These are phyloP conservation scores for Ernsta delagoae DNA, from an alignment of 2,888 invertebrate genomes.

Conservation along the genomic window DNA sequence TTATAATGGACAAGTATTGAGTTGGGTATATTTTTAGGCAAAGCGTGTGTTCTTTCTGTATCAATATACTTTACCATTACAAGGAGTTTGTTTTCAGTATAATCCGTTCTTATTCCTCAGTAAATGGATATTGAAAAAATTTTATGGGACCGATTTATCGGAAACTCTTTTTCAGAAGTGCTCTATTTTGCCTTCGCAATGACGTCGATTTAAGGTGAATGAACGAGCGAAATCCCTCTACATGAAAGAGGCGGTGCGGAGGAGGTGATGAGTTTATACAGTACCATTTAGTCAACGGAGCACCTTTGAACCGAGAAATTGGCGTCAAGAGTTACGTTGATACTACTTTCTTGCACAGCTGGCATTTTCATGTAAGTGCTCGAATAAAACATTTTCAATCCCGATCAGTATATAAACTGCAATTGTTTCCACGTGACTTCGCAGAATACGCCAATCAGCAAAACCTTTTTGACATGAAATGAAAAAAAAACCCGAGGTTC, in stretches of 20 bases:
- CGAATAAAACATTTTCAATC: slow-evolving; percentile 31
- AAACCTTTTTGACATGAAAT: neutral
- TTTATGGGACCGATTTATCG: slow-evolving; percentile 77
- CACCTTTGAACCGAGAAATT: slow-evolving; percentile 76
- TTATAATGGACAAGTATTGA: slow-evolving; percentile 2
- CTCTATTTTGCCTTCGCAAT: slow-evolving; percentile 80
- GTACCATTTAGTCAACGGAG: slow-evolving; percentile 76
- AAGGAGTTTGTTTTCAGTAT: slow-evolving; percentile 73
- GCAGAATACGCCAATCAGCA: neutral
- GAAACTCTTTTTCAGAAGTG: slow-evolving; percentile 76
- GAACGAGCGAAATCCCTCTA: slow-evolving; percentile 79
- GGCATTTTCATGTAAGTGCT: slow-evolving; percentile 32
- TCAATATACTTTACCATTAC: slow-evolving; percentile 75
- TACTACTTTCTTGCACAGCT: slow-evolving; percentile 32
- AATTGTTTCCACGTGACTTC: slow-evolving; percentile 1
- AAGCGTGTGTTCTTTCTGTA: slow-evolving; percentile 44
- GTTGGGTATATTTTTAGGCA: slow-evolving; percentile 24
- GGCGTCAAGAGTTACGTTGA: slow-evolving; percentile 56
- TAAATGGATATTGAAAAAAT: slow-evolving; percentile 81
- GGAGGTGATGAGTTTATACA: slow-evolving; percentile 81
- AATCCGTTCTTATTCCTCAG: slow-evolving; percentile 77
- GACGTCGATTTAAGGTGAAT: slow-evolving; percentile 83
- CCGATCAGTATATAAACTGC: slow-evolving; percentile 2
- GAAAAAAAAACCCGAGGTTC: neutral
- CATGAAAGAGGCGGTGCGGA: slow-evolving; percentile 80